These are phyloP conservation scores for Lasioglossum villosulum DNA, from an alignment of 2,888 invertebrate species.

Conservation along the genomic window DNA sequence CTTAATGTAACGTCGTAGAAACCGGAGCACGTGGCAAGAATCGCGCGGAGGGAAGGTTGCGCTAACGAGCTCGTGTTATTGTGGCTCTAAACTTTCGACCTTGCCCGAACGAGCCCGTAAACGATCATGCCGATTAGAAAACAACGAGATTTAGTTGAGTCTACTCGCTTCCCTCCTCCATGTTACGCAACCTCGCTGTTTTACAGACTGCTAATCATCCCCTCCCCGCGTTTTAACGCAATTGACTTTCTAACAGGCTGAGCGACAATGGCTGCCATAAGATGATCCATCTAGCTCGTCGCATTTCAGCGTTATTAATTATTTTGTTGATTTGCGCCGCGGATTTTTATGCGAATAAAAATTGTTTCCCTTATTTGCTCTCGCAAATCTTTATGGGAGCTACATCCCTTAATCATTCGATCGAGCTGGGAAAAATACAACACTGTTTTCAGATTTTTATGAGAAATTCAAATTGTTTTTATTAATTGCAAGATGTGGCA, in stretches of 20 bases:
- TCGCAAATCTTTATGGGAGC: too few species aligned
- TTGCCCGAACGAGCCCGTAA: slow-evolving; percentile 38
- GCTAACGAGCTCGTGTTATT: slow-evolving; percentile 47
- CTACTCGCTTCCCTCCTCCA: background rate
- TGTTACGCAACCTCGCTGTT: slow-evolving; percentile 38
- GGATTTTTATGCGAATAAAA: too few species aligned
- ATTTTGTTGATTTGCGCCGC: too few species aligned
- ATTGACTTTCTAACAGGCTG: slow-evolving; percentile 38
- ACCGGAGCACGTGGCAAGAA: slow-evolving; percentile 20
- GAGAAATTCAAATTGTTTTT: too few species aligned
- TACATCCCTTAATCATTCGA: too few species aligned
- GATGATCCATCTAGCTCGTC: too few species aligned
- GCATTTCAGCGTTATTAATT: too few species aligned
- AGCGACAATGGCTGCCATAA: too few species aligned
- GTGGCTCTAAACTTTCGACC: slow-evolving; percentile 38
- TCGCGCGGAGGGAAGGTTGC: slow-evolving; percentile 18
- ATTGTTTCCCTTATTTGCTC: too few species aligned
- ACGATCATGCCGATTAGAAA: slow-evolving; percentile 46
- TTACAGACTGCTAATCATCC: background rate
- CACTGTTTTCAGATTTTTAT: too few species aligned
- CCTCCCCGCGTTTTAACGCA: slow-evolving; percentile 21
- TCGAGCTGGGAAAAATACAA: too few species aligned
- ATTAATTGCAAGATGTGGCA: too few species aligned
- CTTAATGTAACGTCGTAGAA: slow-evolving; percentile 25
- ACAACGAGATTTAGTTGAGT: slow-evolving; percentile 43